Base-by-base conservation (phyloP, 2,888 invertebrate species). In the Adelognathus sp. region DNA sequence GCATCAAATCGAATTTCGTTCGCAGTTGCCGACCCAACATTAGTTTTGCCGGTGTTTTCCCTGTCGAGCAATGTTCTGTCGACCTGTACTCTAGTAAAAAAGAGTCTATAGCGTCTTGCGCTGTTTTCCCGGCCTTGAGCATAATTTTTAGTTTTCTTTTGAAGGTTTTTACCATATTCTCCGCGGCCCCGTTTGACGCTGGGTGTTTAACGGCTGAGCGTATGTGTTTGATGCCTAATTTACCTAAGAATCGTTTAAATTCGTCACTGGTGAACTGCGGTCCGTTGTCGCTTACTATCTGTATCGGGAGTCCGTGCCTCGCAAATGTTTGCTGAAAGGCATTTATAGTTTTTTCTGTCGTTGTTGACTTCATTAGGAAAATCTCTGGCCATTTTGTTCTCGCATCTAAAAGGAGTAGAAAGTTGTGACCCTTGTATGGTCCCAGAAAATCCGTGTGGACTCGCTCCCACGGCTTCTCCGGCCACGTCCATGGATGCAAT, bases 391-490 rank as follows among this genome's bases (percentile, higher is more conserved):
- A 80, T 31, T 83, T 83, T 14, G 80, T 76, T 27, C 66, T 66
- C 3, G 86, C 81, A 74, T 87, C 85, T 1, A 85, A 76, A 4
- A 86, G 39, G 1, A 88, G 70, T 14, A 86, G 33, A 39, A 81
- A 85, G 27, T 66, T 81, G 36, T 79, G 70, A 14, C 78, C 81
- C 14, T 76, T 76, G 41, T 29, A 71, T 11, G 71, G 61, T 1
- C 71, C 71, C 0, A 71, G 33, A 14, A 73, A 73, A 21, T 87
- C 86, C 5, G 85, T 72, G 46, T 87, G 87, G 0, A 88, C 3
- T 33, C 86, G 24, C 9, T 80, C 67, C 83, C 85, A 86, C 3
- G 83, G 76, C 50, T 77, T 52, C 14, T 70, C 71, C n/a, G 84
- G 82, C 67, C 74, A 84, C 11, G 76, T 78, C 82, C 85, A 86